Percentiles rank a stretch among this genome's conserved stretches.
Evolutionary conservation across 2,797 vertebrate genomes (phyloP).

Genomic region (Sciurus vulgaris): DNA sequence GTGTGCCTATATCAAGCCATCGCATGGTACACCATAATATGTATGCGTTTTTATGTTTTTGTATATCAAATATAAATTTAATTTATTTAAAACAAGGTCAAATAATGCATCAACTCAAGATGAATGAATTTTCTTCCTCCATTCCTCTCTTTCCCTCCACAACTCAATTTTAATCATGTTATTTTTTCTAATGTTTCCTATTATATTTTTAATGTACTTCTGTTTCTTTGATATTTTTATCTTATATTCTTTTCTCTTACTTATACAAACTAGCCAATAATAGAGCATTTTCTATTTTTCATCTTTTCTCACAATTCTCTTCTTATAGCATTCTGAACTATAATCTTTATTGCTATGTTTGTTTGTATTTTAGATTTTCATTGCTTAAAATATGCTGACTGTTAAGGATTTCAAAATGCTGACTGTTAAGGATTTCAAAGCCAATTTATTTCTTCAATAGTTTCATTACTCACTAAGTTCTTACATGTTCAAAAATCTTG

Average conservation of each 20-base stretch:
- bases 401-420: too few relatives aligned
- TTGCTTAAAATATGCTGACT: neutral
- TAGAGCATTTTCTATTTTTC: neutral
- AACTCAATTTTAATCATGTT: neutral
- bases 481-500: too few relatives aligned
- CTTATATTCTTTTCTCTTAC: neutral
- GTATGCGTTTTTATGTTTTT: too few relatives aligned
- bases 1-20: too few relatives aligned
- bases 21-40: too few relatives aligned
- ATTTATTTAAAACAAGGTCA: neutral
- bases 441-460: too few relatives aligned
- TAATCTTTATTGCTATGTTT: neutral
- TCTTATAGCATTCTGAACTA: neutral
- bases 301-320: neutral
- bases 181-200: neutral
- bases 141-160: neutral
- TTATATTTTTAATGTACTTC: neutral
- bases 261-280: neutral
- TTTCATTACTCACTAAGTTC: too few relatives aligned
- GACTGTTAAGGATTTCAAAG: neutral
- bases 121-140: neutral
- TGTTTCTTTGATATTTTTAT: slow-evolving; percentile 13
- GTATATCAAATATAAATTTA: too few relatives aligned
- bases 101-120: neutral
- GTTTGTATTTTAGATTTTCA: neutral